These are phyloP conservation scores for Ia io DNA, from an alignment of 2,113 vertebrate species.

Conservation along the genomic window DNA sequence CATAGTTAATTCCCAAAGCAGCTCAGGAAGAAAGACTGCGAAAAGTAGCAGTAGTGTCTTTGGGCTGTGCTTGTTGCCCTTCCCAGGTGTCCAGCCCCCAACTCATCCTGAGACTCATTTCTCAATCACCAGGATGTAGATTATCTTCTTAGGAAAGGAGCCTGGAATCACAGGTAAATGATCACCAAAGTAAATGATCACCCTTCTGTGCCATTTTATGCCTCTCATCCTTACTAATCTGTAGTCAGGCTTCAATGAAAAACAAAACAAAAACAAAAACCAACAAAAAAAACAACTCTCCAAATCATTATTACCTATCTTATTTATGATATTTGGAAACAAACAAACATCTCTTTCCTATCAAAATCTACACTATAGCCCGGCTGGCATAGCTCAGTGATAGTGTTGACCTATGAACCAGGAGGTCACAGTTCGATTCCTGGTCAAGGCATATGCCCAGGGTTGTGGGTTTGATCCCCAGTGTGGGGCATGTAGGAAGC, in stretches of 20 bases:
- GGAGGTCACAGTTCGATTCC: too few relatives aligned
- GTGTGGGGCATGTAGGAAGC: too few relatives aligned
- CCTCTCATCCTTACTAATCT: not conserved
- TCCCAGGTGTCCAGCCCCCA: not conserved
- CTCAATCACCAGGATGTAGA: not conserved
- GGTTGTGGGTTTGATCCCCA: too few relatives aligned
- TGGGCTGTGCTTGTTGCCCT: not conserved
- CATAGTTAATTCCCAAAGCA: too few relatives aligned
- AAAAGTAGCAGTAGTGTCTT: not conserved
- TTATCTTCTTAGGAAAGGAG: not conserved
- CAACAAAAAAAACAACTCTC: too few relatives aligned
- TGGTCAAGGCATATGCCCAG: too few relatives aligned
- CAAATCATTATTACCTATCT: not conserved
- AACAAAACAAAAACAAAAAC: not conserved
- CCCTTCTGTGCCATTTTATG: not conserved
- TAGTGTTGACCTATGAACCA: too few relatives aligned
- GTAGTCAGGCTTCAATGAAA: not conserved
- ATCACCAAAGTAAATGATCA: not conserved
- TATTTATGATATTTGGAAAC: not conserved
- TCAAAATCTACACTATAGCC: not conserved
- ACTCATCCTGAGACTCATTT: not conserved
- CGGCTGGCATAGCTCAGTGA: too few relatives aligned
- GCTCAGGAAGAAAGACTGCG: not conserved
- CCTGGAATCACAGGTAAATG: not conserved
- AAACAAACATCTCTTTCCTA: not conserved